Evolutionary conservation across 1,140 invertebrate genomes (phyloP).

Genomic region (Caenorhabditis brenneri): DNA sequence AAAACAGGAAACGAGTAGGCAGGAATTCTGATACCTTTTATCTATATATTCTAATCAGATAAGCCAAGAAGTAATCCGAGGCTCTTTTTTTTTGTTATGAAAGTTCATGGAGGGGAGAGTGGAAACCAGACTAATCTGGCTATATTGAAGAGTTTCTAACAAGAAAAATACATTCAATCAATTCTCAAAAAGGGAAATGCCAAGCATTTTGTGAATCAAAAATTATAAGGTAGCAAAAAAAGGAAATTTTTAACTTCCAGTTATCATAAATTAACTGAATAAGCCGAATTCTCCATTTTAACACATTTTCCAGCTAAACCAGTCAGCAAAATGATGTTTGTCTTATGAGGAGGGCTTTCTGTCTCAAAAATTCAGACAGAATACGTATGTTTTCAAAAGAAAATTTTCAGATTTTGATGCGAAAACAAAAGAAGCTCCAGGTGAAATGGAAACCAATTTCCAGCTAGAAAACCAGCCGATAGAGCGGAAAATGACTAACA

Average conservation of each 20-base stretch:
- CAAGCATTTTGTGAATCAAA: too few species aligned
- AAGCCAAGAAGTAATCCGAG: background rate
- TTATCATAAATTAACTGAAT: background rate
- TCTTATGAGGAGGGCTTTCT: background rate
- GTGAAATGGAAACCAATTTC: background rate
- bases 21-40: background rate
- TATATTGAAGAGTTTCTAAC: too few species aligned
- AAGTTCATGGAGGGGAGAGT: background rate
- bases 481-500: background rate
- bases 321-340: background rate
- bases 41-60: background rate
- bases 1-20: constrained; percentile 24
- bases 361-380: background rate
- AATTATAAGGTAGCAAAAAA: too few species aligned
- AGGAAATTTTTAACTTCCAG: too few species aligned
- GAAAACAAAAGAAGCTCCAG: constrained; percentile 11
- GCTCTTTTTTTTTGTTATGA: background rate
- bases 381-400: background rate
- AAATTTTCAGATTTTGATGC: background rate
- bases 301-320: background rate
- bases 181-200: too few species aligned
- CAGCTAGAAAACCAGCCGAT: background rate
- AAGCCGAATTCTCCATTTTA: background rate
- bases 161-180: too few species aligned
- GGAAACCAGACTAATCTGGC: background rate